phyloP scores from a whole-genome alignment of 1,140 invertebrate genomes.

The Melipona quadrifasciata region DNA sequence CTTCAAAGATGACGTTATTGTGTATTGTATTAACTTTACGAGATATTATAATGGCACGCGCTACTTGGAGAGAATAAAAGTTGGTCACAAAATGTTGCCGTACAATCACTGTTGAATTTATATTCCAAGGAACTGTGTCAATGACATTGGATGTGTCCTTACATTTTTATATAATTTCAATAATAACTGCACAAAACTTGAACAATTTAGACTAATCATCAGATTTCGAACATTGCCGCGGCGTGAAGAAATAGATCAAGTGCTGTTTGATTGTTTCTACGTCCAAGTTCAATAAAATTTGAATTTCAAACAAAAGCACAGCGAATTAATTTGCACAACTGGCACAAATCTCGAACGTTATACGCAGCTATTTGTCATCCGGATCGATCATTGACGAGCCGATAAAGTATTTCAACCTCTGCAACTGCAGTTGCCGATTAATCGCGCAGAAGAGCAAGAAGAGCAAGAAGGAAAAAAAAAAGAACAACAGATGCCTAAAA shows the following conservation, averaged over 20 bases:
- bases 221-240: too few relatives aligned
- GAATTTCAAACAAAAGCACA: background rate
- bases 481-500: background rate
- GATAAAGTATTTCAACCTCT: background rate
- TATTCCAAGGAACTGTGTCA: background rate
- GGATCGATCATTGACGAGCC: background rate
- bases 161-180: too few relatives aligned
- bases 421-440: background rate
- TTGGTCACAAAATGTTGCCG: background rate
- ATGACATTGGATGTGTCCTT: too few relatives aligned
- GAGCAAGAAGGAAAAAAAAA: background rate
- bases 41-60: background rate
- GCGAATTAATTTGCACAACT: background rate
- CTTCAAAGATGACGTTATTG: background rate
- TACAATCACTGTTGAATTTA: background rate
- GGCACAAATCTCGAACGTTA: background rate
- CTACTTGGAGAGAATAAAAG: background rate
- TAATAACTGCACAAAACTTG: too few relatives aligned
- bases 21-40: background rate
- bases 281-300: background rate
- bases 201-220: too few relatives aligned
- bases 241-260: background rate
- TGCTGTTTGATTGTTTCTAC: background rate
- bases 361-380: background rate
- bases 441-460: background rate